These are phyloP conservation scores for Artibeus jamaicensis DNA, from an alignment of 2,797 vertebrate genomes.

Conservation along the genomic window DNA sequence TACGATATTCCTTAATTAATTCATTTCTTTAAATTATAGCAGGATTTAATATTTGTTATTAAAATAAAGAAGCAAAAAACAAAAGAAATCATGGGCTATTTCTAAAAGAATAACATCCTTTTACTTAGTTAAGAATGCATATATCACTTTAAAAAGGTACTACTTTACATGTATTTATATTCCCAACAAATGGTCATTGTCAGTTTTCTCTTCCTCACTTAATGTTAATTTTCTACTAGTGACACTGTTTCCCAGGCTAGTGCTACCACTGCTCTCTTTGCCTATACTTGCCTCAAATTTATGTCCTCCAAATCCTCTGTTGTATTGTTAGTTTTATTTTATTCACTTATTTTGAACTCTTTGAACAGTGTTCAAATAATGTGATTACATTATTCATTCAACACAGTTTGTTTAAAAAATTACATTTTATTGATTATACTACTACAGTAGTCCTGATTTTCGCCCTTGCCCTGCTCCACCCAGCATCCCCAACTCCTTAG, in stretches of 20 bases:
- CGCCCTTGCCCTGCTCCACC: no score
- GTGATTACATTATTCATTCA: no score
- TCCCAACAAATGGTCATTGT: neutral
- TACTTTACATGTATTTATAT: neutral
- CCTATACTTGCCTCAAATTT: neutral
- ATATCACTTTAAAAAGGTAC: neutral
- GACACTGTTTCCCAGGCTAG: neutral
- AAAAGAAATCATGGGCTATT: neutral
- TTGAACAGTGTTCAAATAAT: no score
- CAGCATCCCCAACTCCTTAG: no score
- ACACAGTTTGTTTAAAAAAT: no score
- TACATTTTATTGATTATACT: no score
- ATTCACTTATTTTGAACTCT: no score
- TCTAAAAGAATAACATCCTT: neutral
- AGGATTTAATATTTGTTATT: neutral
- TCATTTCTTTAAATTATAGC: neutral
- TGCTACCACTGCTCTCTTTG: neutral
- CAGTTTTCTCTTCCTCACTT: neutral
- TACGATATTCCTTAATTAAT: neutral
- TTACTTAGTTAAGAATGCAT: neutral
- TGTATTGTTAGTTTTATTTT: neutral
- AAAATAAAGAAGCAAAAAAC: neutral
- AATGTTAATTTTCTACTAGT: neutral
- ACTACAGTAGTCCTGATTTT: no score
- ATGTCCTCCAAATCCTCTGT: neutral